phyloP scores from a whole-genome alignment of 1,140 invertebrate species.

The Asbolus verrucosus region DNA sequence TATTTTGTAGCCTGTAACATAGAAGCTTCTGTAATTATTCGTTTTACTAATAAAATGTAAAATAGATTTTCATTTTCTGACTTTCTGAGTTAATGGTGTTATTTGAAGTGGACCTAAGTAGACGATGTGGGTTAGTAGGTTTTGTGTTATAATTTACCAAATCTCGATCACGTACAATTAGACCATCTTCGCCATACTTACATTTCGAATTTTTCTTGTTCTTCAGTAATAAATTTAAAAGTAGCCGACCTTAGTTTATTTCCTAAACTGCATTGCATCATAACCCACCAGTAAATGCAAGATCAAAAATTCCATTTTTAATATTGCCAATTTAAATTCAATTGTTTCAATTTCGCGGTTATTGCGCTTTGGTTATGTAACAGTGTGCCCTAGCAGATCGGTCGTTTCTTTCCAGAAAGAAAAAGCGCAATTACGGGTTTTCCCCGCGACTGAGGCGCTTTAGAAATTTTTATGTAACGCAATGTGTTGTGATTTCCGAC shows the following conservation, averaged over 20 bases:
- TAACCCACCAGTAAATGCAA: background rate
- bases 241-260: background rate
- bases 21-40: constrained; percentile 6
- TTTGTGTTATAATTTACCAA: constrained; percentile 26
- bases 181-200: background rate
- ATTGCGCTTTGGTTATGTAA: background rate
- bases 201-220: background rate
- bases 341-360: background rate
- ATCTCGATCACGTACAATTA: background rate
- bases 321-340: constrained; percentile 11
- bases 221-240: background rate
- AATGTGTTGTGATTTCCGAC: constrained; percentile 13
- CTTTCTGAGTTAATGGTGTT: constrained; percentile 13
- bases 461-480: constrained; percentile 13
- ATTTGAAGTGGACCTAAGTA: constrained; percentile 8
- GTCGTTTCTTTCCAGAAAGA: no score
- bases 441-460: background rate
- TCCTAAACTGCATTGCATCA: background rate
- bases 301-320: background rate
- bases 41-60: constrained; percentile 30
- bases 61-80: constrained; percentile 25
- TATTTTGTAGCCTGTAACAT: constrained; percentile 32
- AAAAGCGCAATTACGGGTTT: no score
- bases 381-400: background rate
- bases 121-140: constrained; percentile 39